Evolutionary conservation across 2,888 invertebrate genomes (phyloP).

Genomic region (Papilio demoleus): DNA sequence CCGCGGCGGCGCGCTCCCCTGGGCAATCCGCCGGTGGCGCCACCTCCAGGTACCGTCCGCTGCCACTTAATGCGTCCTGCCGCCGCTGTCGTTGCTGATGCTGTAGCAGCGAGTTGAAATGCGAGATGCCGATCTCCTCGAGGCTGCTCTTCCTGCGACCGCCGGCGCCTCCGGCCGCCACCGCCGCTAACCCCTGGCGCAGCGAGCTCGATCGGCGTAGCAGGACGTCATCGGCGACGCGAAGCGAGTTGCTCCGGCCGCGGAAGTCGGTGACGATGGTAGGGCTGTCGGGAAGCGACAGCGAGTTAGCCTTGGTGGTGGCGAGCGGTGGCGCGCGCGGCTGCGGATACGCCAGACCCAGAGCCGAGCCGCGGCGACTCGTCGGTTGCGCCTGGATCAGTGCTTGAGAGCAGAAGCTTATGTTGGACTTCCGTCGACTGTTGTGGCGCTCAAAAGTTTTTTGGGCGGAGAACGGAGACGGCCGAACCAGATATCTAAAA

Average conservation of each 20-base stretch:
- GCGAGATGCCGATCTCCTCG: slow-evolving; percentile 93
- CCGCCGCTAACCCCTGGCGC: slow-evolving; percentile 90
- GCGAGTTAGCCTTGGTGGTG: slow-evolving; percentile 93
- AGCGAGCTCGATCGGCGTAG: slow-evolving; percentile 92
- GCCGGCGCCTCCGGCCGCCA: slow-evolving; percentile 84
- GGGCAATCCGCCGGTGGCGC: slow-evolving; percentile 88
- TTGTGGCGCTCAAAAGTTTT: slow-evolving; percentile 97
- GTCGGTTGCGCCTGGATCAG: slow-evolving; percentile 83
- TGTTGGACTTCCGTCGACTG: slow-evolving; percentile 94
- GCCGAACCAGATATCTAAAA: slow-evolving; percentile 93
- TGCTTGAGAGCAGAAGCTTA: slow-evolving; percentile 94
- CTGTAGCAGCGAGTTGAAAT: slow-evolving; percentile 87
- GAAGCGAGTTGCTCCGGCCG: slow-evolving; percentile 92
- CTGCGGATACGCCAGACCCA: slow-evolving; percentile 85
- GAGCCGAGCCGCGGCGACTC: slow-evolving; percentile 88
- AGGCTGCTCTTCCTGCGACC: slow-evolving; percentile 90
- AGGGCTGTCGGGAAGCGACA: slow-evolving; percentile 94
- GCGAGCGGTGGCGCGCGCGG: slow-evolving; percentile 90
- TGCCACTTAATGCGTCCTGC: slow-evolving; percentile 90
- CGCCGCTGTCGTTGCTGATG: slow-evolving; percentile 81
- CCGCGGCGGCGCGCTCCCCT: slow-evolving; percentile 65
- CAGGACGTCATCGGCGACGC: slow-evolving; percentile 93
- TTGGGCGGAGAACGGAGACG: slow-evolving; percentile 97
- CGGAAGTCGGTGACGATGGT: slow-evolving; percentile 91
- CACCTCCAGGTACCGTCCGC: slow-evolving; percentile 90